Conservation (phyloP, 2,797 vertebrate genomes). For the Propithecus deckenii region DNA sequence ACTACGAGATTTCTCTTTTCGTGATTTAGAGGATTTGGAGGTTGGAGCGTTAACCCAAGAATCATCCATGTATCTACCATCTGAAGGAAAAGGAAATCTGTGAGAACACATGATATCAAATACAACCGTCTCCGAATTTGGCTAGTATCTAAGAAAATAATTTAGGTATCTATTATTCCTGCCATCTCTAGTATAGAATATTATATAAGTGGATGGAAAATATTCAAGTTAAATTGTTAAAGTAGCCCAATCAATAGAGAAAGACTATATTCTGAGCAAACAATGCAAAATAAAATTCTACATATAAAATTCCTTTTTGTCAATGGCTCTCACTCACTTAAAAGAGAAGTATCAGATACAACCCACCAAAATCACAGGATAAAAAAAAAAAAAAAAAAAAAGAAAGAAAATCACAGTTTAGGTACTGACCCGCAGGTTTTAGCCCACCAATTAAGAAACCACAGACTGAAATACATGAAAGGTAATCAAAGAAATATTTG, state of each 20-base stretch:
- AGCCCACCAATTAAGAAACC: conserved; percentile 34
- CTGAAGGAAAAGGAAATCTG: conserved; percentile 80
- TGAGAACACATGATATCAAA: neutral
- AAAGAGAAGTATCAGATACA: conserved; percentile 17
- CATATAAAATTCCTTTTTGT: neutral
- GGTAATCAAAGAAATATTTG: conserved; percentile 7
- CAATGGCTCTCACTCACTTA: conserved; percentile 4
- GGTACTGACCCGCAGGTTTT: neutral
- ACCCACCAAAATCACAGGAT: neutral
- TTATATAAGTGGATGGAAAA: conserved; percentile 29
- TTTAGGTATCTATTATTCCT: conserved; percentile 1
- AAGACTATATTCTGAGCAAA: conserved; percentile 23
- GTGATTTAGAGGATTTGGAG: conserved; percentile 86
- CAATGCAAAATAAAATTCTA: conserved; percentile 33
- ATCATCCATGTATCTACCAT: conserved; percentile 82
- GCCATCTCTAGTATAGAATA: conserved; percentile 11
- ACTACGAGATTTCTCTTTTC: conserved; percentile 94
- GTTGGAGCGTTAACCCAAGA: conserved; percentile 79
- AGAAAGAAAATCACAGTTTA: neutral
- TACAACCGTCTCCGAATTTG: neutral
- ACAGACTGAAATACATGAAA: conserved; percentile 39
- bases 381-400: neutral
- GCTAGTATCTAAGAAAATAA: conserved; percentile 43
- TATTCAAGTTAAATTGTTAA: conserved; percentile 28
- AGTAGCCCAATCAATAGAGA: conserved; percentile 46